Percentiles rank a stretch among this genome's conserved stretches.
Conservation (phyloP, 2,797 vertebrate species). For the Megaceryle alcyon region DNA sequence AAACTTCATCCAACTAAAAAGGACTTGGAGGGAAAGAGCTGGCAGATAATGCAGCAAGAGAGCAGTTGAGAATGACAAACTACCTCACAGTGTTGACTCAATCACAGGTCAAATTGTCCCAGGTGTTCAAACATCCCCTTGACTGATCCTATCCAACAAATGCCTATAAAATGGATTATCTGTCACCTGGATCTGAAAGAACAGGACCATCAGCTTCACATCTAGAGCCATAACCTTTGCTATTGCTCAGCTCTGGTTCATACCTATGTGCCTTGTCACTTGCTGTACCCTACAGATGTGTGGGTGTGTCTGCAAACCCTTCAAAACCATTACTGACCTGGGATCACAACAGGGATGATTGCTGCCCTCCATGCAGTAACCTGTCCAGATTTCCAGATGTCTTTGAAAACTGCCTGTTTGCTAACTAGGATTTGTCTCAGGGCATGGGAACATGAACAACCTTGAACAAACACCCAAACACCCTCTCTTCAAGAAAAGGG, state of each 20-base stretch:
- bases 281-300: neutral
- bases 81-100: neutral
- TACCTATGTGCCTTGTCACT: neutral
- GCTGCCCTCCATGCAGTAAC: neutral
- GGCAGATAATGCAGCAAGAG: neutral
- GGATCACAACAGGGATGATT: rapidly evolving
- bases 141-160: neutral
- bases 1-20: neutral
- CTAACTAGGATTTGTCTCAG: neutral
- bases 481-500: neutral
- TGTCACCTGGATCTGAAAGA: neutral
- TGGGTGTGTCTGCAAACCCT: neutral
- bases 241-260: rapidly evolving
- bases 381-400: neutral
- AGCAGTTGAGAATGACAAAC: neutral
- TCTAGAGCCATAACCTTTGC: neutral
- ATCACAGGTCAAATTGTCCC: neutral
- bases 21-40: neutral
- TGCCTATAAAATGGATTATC: neutral
- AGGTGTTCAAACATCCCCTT: neutral
- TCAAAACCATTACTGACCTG: neutral
- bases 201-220: neutral
- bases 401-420: neutral
- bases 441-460: neutral
- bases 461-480: neutral